Evolutionary conservation across 1,140 invertebrate species (phyloP).

Genomic region (Drosophila ficusphila): DNA sequence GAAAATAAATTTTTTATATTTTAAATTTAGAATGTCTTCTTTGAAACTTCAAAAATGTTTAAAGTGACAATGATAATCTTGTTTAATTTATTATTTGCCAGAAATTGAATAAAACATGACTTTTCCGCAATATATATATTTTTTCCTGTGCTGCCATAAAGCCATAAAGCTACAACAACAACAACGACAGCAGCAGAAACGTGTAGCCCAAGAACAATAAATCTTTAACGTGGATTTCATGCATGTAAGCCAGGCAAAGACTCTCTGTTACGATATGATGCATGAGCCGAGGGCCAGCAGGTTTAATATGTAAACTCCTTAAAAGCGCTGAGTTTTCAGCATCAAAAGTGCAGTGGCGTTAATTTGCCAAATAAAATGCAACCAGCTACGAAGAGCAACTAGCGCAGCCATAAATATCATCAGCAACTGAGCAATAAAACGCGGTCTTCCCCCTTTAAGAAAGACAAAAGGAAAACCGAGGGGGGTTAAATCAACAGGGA

Average conservation of each 20-base stretch:
- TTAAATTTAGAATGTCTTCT: too few species aligned
- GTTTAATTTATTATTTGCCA: too few species aligned
- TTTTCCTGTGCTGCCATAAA: constrained; percentile 11
- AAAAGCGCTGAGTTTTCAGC: constrained; percentile 21
- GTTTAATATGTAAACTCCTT: constrained; percentile 58
- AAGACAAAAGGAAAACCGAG: constrained; percentile 32
- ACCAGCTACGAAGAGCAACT: constrained; percentile 30
- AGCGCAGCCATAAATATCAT: constrained; percentile 68
- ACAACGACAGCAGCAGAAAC: background rate
- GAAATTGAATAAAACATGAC: too few species aligned
- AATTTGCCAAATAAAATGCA: constrained; percentile 51
- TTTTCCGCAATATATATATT: too few species aligned
- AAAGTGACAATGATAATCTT: too few species aligned
- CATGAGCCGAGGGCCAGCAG: constrained; percentile 36
- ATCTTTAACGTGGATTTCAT: constrained; percentile 71
- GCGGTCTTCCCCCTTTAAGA: constrained; percentile 9
- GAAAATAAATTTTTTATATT: too few species aligned
- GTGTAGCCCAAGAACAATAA: constrained; percentile 49
- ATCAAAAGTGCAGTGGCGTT: constrained; percentile 50
- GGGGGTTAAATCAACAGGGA: constrained; percentile 17
- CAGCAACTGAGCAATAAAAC: constrained; percentile 43
- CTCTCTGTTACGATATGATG: constrained; percentile 45
- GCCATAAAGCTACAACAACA: constrained; percentile 31
- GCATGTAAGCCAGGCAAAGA: constrained; percentile 60
- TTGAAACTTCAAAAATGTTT: too few species aligned